Base-by-base conservation (phyloP, 1,140 invertebrate species). In the Metopolophium dirhodum region DNA sequence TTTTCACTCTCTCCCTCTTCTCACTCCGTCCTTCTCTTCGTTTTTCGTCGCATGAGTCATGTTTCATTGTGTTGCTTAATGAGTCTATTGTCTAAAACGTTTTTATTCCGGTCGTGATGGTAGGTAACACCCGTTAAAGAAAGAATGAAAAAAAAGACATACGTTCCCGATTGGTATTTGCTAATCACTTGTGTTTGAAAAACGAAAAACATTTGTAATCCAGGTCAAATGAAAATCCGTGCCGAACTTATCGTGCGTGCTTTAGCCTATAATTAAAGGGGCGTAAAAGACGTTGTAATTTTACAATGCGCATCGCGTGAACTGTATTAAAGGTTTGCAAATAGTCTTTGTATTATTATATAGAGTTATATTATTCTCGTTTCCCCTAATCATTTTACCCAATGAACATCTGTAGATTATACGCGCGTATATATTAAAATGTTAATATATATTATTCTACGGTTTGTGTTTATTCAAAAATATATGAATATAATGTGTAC, bases 201-300 rank as follows among this genome's bases (percentile, higher is more conserved):
- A 90, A 57, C 88, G 49, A 89, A 90, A 61, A 90, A 68, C 57
- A 68, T 90, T 90, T 45, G 37, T 30, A 61, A 90, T 90, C 26
- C 54, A 90, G 89, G 89, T 90, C 89, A 90, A 90, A 90, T 30
- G 54, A 68, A 90, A 90, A 90, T 90, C 89, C 89, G 57, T 90
- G 37, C 89, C 41, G 57, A 90, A 90, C 54, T 45, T 61, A 61
- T 61, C 57, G 57, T 90, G 54, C 89, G 89, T 68, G 89, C 37
- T 89, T 54, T 57, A 30, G 37, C 45, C 57, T 61, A 61, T 68
- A 90, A 90, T 90, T 90, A 90, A 90, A 90, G 23, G 89, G 89
- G 54, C 89, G 57, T 90, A 45, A 68, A 57, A 68, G 89, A 90
- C 37, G 35, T 49, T 51, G 87, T 68, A 90, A 61, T 61, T 61